phyloP scores from a whole-genome alignment of 2,113 vertebrate species.

The Motacilla alba region DNA sequence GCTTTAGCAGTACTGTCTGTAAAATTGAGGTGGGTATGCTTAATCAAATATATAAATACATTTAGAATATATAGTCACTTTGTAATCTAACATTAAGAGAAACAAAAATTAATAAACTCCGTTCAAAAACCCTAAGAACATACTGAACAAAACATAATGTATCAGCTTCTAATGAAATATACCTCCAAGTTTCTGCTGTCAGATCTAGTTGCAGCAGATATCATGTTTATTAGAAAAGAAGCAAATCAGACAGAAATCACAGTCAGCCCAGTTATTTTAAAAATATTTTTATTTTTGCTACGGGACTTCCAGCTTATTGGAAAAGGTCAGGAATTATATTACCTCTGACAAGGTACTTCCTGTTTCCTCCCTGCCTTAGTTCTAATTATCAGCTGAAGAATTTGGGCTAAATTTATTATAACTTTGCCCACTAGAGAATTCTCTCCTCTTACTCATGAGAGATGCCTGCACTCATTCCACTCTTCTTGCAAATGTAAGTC shows the following conservation, averaged over 20 bases:
- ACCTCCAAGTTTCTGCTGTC: background rate
- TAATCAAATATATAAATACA: background rate
- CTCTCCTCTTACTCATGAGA: background rate
- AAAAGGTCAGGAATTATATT: background rate
- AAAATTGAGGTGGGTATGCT: background rate
- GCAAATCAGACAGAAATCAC: background rate
- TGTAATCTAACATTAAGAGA: background rate
- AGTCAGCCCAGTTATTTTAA: background rate
- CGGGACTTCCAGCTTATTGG: background rate
- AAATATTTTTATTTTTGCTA: background rate
- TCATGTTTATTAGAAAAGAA: background rate
- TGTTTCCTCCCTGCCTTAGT: background rate
- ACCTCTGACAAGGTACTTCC: background rate
- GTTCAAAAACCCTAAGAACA: background rate
- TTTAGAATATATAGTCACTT: background rate
- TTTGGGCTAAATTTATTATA: background rate
- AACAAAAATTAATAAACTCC: background rate
- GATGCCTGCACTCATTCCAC: background rate
- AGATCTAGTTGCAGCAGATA: background rate
- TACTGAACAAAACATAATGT: background rate
- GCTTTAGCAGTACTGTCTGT: background rate
- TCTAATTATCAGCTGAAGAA: background rate
- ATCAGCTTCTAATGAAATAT: background rate
- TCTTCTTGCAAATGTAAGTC: background rate
- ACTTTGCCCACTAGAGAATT: background rate